These are phyloP conservation scores for Drosophila pseudoobscura DNA, from an alignment of 1,140 invertebrate genomes.

Conservation along the genomic window DNA sequence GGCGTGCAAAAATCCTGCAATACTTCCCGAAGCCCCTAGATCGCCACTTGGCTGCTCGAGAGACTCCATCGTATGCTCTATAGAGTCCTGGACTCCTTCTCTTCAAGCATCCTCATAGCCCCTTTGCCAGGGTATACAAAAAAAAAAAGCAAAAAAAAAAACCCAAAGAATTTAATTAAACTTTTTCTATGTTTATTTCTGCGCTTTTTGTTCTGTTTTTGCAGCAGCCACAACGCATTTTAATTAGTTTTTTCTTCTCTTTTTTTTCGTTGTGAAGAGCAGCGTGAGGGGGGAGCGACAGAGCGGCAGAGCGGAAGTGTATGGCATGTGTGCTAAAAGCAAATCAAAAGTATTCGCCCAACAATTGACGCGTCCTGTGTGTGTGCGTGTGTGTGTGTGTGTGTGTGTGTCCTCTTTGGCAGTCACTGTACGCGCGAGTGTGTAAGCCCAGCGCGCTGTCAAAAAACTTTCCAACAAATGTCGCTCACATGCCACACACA, in stretches of 20 bases:
- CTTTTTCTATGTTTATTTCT: constrained; percentile 59
- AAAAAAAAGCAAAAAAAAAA: constrained; percentile 2
- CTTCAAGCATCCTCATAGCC: too few species aligned
- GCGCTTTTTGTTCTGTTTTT: constrained; percentile 17
- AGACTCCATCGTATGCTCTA: too few species aligned
- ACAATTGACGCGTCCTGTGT: constrained; percentile 58
- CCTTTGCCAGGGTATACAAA: constrained; percentile 3
- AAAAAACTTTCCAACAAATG: constrained; percentile 79
- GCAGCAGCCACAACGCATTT: constrained; percentile 70
- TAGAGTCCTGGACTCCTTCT: too few species aligned
- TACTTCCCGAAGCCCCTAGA: too few species aligned
- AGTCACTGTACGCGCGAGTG: constrained; percentile 7
- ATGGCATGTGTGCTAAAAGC: constrained; percentile 35
- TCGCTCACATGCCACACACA: constrained; percentile 67
- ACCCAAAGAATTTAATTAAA: constrained; percentile 76
- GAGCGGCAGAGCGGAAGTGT: background rate
- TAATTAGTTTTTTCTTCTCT: constrained; percentile 66
- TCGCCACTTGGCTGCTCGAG: too few species aligned
- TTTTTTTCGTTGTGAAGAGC: constrained; percentile 41
- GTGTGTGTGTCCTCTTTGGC: background rate
- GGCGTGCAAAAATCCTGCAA: too few species aligned
- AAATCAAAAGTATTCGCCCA: constrained; percentile 58
- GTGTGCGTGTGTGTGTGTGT: constrained; percentile 6
- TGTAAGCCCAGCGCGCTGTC: constrained; percentile 51
- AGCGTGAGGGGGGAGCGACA: background rate